phyloP scores from a whole-genome alignment of 1,140 invertebrate species.

The Lepidurus arcticus region DNA sequence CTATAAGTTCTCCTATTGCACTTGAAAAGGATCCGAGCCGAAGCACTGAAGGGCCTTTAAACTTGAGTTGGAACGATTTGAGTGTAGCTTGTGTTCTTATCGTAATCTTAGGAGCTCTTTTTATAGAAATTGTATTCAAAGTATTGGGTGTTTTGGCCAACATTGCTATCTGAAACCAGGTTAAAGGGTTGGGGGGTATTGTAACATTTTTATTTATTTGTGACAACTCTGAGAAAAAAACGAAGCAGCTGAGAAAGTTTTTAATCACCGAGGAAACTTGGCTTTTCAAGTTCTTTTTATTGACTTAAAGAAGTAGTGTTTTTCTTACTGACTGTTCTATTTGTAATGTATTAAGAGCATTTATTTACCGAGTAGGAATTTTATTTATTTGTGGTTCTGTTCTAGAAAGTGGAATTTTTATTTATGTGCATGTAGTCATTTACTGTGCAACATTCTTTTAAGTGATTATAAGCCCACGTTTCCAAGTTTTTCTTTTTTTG shows the following conservation, averaged over 20 bases:
- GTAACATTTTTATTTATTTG: neutral
- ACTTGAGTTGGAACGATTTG: neutral
- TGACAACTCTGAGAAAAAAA: neutral
- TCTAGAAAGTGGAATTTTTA: neutral
- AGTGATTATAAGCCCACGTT: neutral
- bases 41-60: conserved; percentile 8
- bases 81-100: conserved; percentile 5
- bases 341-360: conserved; percentile 11
- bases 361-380: neutral
- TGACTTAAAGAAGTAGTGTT: conserved; percentile 7
- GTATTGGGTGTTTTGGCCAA: neutral
- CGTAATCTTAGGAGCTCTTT: conserved; percentile 6
- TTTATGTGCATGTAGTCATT: conserved; percentile 9
- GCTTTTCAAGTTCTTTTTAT: neutral
- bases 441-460: neutral
- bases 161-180: neutral
- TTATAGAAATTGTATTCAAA: neutral
- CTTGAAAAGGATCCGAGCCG: neutral
- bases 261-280: neutral
- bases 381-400: conserved; percentile 10
- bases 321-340: conserved; percentile 19
- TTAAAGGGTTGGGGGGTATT: neutral
- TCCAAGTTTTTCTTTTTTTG: neutral
- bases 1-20: neutral
- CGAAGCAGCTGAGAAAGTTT: neutral